These are phyloP conservation scores for Chunga burmeisteri DNA, from an alignment of 2,113 vertebrate genomes.

Conservation along the genomic window DNA sequence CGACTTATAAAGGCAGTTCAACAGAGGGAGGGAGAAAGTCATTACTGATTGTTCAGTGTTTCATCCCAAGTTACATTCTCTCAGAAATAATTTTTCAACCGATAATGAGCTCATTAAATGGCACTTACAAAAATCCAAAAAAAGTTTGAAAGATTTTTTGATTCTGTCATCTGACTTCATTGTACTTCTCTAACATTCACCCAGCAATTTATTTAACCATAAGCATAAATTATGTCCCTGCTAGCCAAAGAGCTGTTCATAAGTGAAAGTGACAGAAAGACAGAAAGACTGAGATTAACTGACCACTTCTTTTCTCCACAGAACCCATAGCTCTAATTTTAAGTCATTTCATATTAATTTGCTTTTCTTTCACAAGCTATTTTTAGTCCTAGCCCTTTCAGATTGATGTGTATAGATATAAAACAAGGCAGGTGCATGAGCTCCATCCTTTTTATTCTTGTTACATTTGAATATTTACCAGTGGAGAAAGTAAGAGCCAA, in stretches of 20 bases:
- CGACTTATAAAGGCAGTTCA: not conserved
- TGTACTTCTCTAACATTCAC: not conserved
- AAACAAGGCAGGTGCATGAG: not conserved
- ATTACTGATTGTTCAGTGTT: not conserved
- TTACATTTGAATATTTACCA: not conserved
- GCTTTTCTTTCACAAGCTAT: constrained; percentile 32
- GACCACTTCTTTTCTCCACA: not conserved
- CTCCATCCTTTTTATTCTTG: not conserved
- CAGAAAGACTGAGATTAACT: not conserved
- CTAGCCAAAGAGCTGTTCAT: not conserved
- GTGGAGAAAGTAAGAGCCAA: not conserved
- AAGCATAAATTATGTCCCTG: not conserved
- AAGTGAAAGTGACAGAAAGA: constrained; percentile 19
- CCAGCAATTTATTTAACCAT: not conserved
- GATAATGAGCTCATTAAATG: not conserved
- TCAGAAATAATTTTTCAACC: not conserved
- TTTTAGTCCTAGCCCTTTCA: constrained; percentile 28
- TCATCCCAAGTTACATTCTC: not conserved
- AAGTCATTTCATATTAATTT: constrained; percentile 24
- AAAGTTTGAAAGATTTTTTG: not conserved
- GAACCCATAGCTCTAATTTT: constrained; percentile 3
- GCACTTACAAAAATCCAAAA: not conserved
- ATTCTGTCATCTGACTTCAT: not conserved
- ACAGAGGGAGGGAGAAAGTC: not conserved
- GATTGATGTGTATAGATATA: not conserved